Evolutionary conservation across 1,140 invertebrate genomes (phyloP), one percentile per base, ranked within the genome.

Genomic region (Mamestra configurata): DNA sequence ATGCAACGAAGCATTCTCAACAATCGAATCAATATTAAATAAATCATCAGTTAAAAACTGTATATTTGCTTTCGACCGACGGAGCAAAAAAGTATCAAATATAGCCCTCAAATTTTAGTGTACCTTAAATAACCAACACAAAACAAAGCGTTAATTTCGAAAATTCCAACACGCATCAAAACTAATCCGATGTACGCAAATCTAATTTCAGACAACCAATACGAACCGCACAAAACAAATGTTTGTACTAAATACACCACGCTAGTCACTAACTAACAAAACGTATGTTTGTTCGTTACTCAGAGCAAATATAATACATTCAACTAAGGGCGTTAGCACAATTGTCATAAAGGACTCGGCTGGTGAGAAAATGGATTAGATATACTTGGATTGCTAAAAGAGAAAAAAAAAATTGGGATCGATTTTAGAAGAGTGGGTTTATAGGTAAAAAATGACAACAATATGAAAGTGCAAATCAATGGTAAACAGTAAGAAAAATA

Each of bases 231-330:
- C 35, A 66, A 40, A 55, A 72, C 70, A 37, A 55, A 72, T 72
- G 51, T 55, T 72, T 35, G 49, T 20, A n/a, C 27, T 53, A 20
- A 51, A 71, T 53, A 72, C 22, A 49, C n/a, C 31, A 66, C 8
- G 18, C 61, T 66, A 66, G 61, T 66, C 61, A 11, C 35, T 66
- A 66, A 70, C 70, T 53, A 72, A 72, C 70, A 72, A 72, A 53
- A 72, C 24, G 70, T 10, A 6, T 53, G n/a, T 72, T 72, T 72
- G 70, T 72, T 55, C 70, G 49, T 72, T 53, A 72, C 70, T 4
- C 6, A 72, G 27, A 55, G n/a, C 49, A 72, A 72, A 72, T 53
- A 72, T 31, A 49, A 70, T 49, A 70, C 40, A 11, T 70, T 66
- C 8, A 22, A 66, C 64, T 43, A 46, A 64, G 35, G 35, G 31